A percentile compares a stretch with the other conserved stretches of the same genome.
These are phyloP conservation scores for Boloria selene DNA, from an alignment of 2,888 invertebrate genomes.

Conservation along the genomic window DNA sequence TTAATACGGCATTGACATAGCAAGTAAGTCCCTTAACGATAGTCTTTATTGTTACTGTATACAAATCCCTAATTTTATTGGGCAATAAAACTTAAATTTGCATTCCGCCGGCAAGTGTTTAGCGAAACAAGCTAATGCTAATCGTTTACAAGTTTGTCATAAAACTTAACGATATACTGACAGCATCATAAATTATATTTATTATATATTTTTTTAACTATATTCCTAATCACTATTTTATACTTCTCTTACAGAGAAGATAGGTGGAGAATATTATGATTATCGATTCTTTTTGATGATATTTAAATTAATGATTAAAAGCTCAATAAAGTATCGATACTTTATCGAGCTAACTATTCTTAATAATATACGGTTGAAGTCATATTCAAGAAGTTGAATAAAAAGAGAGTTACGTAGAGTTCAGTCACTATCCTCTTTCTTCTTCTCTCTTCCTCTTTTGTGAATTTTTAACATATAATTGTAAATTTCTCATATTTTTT, in stretches of 20 bases:
- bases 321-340: too few species aligned
- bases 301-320: too few species aligned
- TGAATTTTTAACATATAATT: not conserved
- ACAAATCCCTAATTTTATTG: conserved; percentile 15
- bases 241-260: not conserved
- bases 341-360: too few species aligned
- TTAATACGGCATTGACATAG: not conserved
- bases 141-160: conserved; percentile 27
- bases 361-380: too few species aligned
- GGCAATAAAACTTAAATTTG: conserved; percentile 25
- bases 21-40: conserved; percentile 15
- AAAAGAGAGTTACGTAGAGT: too few species aligned
- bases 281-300: too few species aligned
- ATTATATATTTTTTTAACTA: not conserved
- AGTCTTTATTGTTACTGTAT: conserved; percentile 19
- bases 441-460: not conserved
- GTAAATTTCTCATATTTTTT: conserved; percentile 12
- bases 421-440: not conserved
- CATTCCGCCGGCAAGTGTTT: conserved; percentile 23
- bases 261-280: too few species aligned
- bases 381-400: too few species aligned
- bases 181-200: not conserved
- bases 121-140: conserved; percentile 20
- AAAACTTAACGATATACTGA: conserved; percentile 27
- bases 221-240: not conserved